Conservation (phyloP, 2,113 vertebrate genomes). For the Brachirus orientalis region DNA sequence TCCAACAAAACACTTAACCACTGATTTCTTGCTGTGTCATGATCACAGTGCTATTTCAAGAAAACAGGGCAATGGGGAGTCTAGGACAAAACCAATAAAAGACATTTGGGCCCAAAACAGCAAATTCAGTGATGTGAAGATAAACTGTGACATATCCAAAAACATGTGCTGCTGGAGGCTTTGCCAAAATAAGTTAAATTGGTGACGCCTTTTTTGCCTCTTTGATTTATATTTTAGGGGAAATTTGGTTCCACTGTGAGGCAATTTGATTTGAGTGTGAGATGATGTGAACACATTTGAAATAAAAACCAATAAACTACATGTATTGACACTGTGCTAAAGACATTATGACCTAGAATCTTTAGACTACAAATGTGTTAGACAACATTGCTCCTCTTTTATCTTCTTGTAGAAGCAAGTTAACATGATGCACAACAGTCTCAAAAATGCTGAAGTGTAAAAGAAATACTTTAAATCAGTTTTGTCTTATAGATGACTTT, state of each 20-base stretch:
- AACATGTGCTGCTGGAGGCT: conserved; percentile 4
- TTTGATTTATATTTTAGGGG: neutral
- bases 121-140: conserved; percentile 8
- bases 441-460: too few relatives aligned
- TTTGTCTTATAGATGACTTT: too few relatives aligned
- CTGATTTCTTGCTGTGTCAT: conserved; percentile 12
- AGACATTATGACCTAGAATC: too few relatives aligned
- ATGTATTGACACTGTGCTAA: too few relatives aligned
- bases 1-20: neutral
- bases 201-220: neutral
- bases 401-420: too few relatives aligned
- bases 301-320: neutral
- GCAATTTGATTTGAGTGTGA: neutral
- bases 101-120: conserved; percentile 8
- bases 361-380: too few relatives aligned
- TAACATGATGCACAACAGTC: too few relatives aligned
- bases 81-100: conserved; percentile 1
- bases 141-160: neutral
- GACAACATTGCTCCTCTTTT: too few relatives aligned
- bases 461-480: neutral
- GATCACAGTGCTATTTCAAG: conserved; percentile 1
- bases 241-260: neutral
- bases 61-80: neutral
- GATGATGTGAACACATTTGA: neutral
- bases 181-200: too few relatives aligned